Evolutionary conservation across 2,113 vertebrate genomes (phyloP).

Genomic region (Myotis davidii): DNA sequence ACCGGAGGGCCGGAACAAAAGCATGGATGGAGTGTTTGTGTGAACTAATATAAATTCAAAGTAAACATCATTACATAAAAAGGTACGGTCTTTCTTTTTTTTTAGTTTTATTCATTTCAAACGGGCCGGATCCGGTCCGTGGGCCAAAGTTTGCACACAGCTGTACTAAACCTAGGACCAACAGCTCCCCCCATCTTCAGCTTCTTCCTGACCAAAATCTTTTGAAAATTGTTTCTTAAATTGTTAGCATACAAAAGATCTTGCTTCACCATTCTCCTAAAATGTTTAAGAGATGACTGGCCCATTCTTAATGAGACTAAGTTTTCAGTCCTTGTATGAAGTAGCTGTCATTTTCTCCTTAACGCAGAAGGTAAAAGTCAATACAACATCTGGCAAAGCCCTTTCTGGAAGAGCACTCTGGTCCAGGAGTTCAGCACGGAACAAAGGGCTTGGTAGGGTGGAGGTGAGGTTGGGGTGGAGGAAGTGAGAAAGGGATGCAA

Average conservation of each 20-base stretch:
- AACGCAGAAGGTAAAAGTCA: background rate
- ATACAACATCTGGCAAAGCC: background rate
- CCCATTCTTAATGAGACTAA: background rate
- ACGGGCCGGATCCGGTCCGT: too few species aligned
- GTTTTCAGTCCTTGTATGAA: background rate
- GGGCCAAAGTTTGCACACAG: too few species aligned
- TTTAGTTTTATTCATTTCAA: too few species aligned
- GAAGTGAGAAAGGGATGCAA: background rate
- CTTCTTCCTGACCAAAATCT: background rate
- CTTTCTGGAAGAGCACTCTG: background rate
- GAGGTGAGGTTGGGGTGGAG: too few species aligned
- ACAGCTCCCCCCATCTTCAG: background rate
- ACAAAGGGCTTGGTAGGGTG: background rate
- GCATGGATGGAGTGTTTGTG: too few species aligned
- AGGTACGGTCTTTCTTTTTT: too few species aligned
- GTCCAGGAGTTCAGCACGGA: background rate
- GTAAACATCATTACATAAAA: too few species aligned
- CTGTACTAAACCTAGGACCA: background rate
- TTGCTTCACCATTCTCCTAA: background rate
- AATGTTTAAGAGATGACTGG: background rate
- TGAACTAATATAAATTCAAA: too few species aligned
- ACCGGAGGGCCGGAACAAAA: too few species aligned
- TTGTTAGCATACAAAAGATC: background rate
- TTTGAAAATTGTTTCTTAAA: background rate
- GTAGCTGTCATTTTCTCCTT: background rate